Evolutionary conservation across 2,797 vertebrate genomes (phyloP), one percentile per base, ranked within the genome.

Genomic region (Myotis myotis): DNA sequence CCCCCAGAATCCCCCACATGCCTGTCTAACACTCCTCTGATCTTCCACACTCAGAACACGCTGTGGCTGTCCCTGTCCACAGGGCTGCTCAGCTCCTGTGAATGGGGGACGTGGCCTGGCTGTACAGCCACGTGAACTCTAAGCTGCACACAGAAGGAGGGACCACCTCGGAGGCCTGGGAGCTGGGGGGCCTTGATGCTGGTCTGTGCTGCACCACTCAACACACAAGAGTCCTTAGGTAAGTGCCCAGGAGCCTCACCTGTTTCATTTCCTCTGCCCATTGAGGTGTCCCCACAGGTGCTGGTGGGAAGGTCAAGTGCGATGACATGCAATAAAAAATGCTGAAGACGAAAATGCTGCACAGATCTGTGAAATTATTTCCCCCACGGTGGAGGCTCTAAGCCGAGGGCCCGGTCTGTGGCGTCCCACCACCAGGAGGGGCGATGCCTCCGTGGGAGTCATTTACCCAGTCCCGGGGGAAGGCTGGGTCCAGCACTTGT

Each of bases 261-360:
- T 75, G 25, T 36, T 93, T 72, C 66, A 89, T 20, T 19, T 72
- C 55, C 41, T 66, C 75, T 84, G 66, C 15, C 83, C 80, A 89
- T 17, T 0, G 11, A 44, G 33, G 6, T 74, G 15, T 28, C 22
- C 53, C 30, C 33, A 49, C 3, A 6, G 9, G 47, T 36, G 74
- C 30, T 33, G 1, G 19, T 19, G 30, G 62, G 57, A 51, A 33
- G 11, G 20, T 44, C 38, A 84, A n/a, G 64, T 11, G 9, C 28
- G 20, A 76, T 38, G 47, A 44, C 20, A 80, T 3, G 23, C 17
- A 16, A 80, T 36, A 44, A 44, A 80, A 51, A 6, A 66, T 2
- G 5, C 12, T 80, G 25, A 64, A 70, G 80, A 85, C 12, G 25
- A 55, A 91, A 91, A 89, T 36, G 60, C 9, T 70, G 17, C 55